A percentile compares a stretch with the other conserved stretches of the same genome.
Conservation (phyloP, 1,140 invertebrate species). For the Drosophila willistoni region DNA sequence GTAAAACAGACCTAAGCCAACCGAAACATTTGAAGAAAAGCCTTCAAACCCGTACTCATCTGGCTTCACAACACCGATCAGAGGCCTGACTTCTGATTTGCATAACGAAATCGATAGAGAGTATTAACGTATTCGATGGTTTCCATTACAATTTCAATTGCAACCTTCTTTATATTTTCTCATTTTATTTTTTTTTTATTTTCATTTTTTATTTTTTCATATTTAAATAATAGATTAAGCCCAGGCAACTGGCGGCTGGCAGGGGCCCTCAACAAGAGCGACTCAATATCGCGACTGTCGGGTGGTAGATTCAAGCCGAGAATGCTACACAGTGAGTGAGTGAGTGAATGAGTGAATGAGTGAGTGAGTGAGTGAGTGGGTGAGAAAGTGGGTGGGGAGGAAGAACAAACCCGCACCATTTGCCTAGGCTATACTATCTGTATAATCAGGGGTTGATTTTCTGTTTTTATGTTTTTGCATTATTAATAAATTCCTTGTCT, state of each 20-base stretch:
- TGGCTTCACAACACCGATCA: too few species aligned
- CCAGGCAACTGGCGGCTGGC: conserved; percentile 26
- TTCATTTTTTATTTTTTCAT: conserved; percentile 62
- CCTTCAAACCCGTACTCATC: too few species aligned
- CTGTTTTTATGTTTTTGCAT: conserved; percentile 81
- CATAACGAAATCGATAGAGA: background rate
- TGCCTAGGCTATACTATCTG: conserved; percentile 54
- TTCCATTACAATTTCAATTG: conserved; percentile 24
- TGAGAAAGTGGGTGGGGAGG: background rate
- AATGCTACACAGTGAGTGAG: background rate
- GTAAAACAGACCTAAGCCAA: background rate
- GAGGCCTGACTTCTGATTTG: too few species aligned
- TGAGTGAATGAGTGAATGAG: background rate
- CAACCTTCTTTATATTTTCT: conserved; percentile 41
- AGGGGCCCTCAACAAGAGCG: conserved; percentile 16
- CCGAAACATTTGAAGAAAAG: background rate
- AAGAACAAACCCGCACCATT: background rate
- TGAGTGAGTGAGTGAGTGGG: background rate
- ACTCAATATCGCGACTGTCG: conserved; percentile 25
- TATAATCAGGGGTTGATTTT: conserved; percentile 80
- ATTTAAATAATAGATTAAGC: conserved; percentile 81
- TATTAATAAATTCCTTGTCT: conserved; percentile 80
- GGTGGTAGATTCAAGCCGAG: conserved; percentile 46
- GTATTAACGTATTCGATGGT: conserved; percentile 8
- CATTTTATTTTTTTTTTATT: conserved; percentile 50